These are phyloP conservation scores for Lasioglossum albipes DNA, from an alignment of 1,140 invertebrate genomes.

Conservation along the genomic window DNA sequence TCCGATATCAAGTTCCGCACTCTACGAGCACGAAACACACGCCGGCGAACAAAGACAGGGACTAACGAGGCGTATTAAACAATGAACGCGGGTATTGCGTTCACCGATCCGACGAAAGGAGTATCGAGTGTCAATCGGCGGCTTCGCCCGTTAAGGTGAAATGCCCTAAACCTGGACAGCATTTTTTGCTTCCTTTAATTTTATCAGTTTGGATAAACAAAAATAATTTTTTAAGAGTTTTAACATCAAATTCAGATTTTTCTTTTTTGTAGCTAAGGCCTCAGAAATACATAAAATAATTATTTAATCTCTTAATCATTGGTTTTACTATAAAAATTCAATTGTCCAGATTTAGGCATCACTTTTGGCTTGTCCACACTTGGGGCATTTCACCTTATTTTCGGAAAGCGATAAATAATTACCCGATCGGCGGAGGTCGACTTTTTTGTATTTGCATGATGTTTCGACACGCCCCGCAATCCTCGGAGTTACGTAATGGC, in stretches of 20 bases:
- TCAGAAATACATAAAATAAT: no score
- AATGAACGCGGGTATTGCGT: constrained; percentile 30
- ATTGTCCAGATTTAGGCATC: no score
- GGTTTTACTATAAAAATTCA: no score
- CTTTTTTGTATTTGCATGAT: neutral
- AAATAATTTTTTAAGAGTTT: no score
- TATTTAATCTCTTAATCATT: no score
- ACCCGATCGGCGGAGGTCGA: neutral
- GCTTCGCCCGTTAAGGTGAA: neutral
- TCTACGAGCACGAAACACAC: constrained; percentile 30
- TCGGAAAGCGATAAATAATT: neutral
- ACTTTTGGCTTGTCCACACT: no score
- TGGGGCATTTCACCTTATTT: neutral
- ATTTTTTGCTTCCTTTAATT: no score
- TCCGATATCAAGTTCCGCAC: constrained; percentile 32
- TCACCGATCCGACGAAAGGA: constrained; percentile 5
- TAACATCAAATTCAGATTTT: no score
- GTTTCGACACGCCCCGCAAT: neutral
- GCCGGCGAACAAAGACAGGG: constrained; percentile 25
- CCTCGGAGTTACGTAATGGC: neutral
- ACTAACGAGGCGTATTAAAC: constrained; percentile 30
- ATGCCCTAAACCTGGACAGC: no score
- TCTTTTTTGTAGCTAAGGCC: no score
- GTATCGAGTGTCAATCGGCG: constrained; percentile 19
- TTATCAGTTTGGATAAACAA: no score